Conservation (phyloP, 1,140 invertebrate genomes). For the Drosophila kepulauana region DNA sequence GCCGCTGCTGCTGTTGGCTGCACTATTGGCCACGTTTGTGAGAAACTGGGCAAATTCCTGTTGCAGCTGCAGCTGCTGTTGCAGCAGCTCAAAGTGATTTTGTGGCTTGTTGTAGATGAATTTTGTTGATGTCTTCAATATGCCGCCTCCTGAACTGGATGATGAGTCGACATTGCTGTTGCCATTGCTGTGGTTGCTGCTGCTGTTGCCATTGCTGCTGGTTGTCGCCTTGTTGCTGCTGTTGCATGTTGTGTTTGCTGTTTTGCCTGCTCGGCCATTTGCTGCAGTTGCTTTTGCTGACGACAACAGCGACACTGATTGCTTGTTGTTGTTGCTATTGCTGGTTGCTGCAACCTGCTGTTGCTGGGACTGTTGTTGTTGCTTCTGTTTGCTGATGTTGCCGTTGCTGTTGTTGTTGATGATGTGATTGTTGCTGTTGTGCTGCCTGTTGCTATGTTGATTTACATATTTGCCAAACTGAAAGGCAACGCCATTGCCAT, state of each 20-base stretch:
- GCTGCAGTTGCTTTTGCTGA: constrained; percentile 33
- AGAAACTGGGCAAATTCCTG: constrained; percentile 82
- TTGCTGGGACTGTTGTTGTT: constrained; percentile 25
- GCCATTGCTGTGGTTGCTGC: constrained; percentile 1
- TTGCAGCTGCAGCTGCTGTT: constrained; percentile 78
- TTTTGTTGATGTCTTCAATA: constrained; percentile 78
- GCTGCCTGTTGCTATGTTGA: constrained; percentile 38
- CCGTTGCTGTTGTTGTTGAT: constrained; percentile 45
- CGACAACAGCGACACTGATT: constrained; percentile 33
- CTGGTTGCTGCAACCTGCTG: constrained; percentile 8
- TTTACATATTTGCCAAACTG: constrained; percentile 21
- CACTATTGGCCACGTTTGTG: constrained; percentile 76
- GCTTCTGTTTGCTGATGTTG: constrained; percentile 40
- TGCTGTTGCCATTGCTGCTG: constrained; percentile 13
- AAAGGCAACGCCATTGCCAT: constrained; percentile 44
- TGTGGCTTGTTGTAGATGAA: constrained; percentile 83
- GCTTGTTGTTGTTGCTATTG: constrained; percentile 52
- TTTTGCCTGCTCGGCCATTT: constrained; percentile 32
- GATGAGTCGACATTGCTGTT: constrained; percentile 33
- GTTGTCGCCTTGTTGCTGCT: constrained; percentile 5
- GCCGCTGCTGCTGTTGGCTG: constrained; percentile 31
- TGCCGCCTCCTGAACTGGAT: constrained; percentile 46
- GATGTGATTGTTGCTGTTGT: constrained; percentile 46
- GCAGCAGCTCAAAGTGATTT: constrained; percentile 77
- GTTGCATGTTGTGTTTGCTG: constrained; percentile 24